A percentile compares a stretch with the other conserved stretches of the same genome.
Evolutionary conservation across 2,113 vertebrate genomes (phyloP).

Genomic region (Tragelaphus imberbis): DNA sequence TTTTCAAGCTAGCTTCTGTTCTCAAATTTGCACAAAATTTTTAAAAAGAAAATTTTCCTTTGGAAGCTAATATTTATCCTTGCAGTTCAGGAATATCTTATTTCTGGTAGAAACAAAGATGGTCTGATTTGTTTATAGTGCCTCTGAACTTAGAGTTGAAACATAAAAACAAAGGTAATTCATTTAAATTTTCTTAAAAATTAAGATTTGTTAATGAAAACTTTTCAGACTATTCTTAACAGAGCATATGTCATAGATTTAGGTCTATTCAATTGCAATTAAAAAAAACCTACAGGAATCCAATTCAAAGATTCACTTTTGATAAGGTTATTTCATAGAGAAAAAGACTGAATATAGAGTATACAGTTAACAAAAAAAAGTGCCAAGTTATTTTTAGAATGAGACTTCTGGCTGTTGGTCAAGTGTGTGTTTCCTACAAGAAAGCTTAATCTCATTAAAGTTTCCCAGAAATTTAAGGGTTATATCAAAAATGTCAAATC

Average conservation of each 20-base stretch:
- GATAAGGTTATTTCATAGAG: neutral
- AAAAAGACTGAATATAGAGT: neutral
- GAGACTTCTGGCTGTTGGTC: neutral
- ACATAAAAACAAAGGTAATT: neutral
- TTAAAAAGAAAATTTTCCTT: constrained; percentile 20
- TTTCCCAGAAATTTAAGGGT: neutral
- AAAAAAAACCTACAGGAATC: neutral
- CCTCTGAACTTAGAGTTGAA: neutral
- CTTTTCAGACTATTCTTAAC: neutral
- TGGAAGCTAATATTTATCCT: neutral
- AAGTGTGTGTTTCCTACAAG: neutral
- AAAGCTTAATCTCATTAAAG: neutral
- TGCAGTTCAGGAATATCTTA: neutral
- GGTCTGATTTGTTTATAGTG: neutral
- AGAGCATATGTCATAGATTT: neutral
- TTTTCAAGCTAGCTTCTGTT: constrained; percentile 13
- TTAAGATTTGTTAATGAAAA: constrained; percentile 7
- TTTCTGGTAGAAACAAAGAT: neutral
- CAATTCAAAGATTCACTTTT: neutral
- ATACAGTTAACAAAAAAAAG: neutral
- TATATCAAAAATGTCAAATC: constrained; percentile 22
- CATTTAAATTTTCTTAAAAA: neutral
- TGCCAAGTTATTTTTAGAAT: neutral
- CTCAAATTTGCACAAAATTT: constrained; percentile 7
- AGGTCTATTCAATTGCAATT: neutral